Evolutionary conservation across 2,113 vertebrate species (phyloP).

Genomic region (Sinosuthora webbiana): DNA sequence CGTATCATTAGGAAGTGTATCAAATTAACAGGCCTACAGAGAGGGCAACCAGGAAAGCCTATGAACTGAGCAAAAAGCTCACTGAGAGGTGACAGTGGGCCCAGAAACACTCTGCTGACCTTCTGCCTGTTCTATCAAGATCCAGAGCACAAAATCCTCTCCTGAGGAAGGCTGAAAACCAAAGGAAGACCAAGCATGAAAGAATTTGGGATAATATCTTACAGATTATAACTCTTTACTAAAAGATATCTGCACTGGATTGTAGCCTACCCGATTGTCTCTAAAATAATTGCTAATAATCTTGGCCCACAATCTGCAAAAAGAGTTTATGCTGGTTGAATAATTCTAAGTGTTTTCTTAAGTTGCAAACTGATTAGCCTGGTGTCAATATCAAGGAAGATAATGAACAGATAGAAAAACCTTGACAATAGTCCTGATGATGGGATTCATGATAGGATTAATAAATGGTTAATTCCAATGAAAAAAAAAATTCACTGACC

Average conservation of each 20-base stretch:
- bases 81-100: background rate
- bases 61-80: background rate
- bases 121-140: background rate
- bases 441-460: background rate
- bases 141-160: background rate
- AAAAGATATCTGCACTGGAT: background rate
- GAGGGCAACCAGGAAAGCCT: background rate
- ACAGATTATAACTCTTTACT: background rate
- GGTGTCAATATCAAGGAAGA: background rate
- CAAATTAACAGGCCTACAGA: rapidly evolving
- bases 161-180: background rate
- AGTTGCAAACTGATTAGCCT: background rate
- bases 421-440: background rate
- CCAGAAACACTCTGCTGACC: background rate
- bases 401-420: background rate
- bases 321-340: background rate
- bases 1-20: background rate
- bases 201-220: background rate
- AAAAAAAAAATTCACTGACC: background rate
- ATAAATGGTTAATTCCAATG: background rate
- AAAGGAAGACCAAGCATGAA: background rate
- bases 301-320: background rate
- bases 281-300: background rate
- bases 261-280: background rate
- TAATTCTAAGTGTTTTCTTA: background rate